Percentiles rank a stretch among this genome's conserved stretches.
Conservation (phyloP, 2,888 invertebrate genomes). For the Xestoiulus laeticollis region DNA sequence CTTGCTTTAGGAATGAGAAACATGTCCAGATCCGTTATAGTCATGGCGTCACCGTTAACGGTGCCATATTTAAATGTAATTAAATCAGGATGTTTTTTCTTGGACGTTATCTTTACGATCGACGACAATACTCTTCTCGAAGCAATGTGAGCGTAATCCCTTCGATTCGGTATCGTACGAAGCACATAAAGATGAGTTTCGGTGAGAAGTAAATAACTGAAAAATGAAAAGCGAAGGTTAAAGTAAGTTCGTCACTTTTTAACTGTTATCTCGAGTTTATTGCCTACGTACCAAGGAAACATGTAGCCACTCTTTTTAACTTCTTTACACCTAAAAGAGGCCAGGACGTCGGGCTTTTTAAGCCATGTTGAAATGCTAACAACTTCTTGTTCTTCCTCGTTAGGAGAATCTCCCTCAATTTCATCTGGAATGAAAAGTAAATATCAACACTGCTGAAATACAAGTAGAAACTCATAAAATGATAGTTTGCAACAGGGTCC, state of each 20-base stretch:
- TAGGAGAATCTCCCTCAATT: constrained; percentile 61
- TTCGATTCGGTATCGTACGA: constrained; percentile 78
- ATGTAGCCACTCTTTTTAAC: constrained; percentile 88
- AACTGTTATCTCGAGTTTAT: constrained; percentile 52
- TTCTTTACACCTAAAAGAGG: constrained; percentile 91
- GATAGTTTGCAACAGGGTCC: neutral
- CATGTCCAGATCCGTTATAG: constrained; percentile 87
- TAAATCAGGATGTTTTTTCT: constrained; percentile 92
- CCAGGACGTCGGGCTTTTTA: constrained; percentile 83
- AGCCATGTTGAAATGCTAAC: constrained; percentile 83
- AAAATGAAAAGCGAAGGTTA: neutral
- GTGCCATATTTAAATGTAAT: constrained; percentile 97
- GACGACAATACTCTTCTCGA: constrained; percentile 87
- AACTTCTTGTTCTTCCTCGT: constrained; percentile 72
- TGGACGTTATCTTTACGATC: constrained; percentile 96
- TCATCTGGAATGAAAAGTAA: constrained; percentile 55
- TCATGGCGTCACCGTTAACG: constrained; percentile 75
- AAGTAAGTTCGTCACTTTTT: constrained; percentile 57
- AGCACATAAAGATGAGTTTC: constrained; percentile 86
- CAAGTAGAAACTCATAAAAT: constrained; percentile 60
- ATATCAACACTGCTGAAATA: neutral
- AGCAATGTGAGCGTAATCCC: constrained; percentile 84
- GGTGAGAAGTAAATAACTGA: constrained; percentile 85
- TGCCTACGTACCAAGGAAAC: constrained; percentile 72
- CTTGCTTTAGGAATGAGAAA: constrained; percentile 92